Evolutionary conservation across 2,888 invertebrate genomes (phyloP).

Genomic region (Lysandra bellargus): DNA sequence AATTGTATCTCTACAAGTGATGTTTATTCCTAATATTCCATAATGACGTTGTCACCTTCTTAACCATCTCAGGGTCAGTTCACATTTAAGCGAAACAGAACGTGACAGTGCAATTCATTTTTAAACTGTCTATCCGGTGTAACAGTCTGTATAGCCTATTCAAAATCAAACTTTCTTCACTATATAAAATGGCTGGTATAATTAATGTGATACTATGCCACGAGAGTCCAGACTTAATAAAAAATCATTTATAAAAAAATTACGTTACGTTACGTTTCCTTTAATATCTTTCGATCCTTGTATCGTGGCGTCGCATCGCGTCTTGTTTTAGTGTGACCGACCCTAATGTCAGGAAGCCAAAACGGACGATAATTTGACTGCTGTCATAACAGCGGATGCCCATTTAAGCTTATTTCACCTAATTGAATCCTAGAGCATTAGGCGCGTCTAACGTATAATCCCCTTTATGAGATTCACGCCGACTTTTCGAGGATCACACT

Average conservation of each 20-base stretch:
- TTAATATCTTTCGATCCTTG: no score
- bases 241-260: no score
- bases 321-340: neutral
- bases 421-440: conserved; percentile 79
- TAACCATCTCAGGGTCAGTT: conserved; percentile 37
- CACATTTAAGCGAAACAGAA: neutral
- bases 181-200: no score
- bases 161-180: neutral
- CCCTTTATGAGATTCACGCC: conserved; percentile 74
- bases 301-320: neutral
- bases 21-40: neutral
- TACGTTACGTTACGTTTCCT: no score
- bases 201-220: no score
- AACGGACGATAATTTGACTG: conserved; percentile 69
- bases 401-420: conserved; percentile 79
- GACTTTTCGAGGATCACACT: conserved; percentile 64
- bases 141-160: neutral
- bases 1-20: neutral
- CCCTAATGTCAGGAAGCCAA: conserved; percentile 59
- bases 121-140: neutral
- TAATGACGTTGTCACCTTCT: conserved; percentile 57
- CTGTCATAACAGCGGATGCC: conserved; percentile 78
- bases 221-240: no score
- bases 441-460: conserved; percentile 72
- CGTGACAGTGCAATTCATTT: no score